Percentiles rank a stretch among this genome's conserved stretches.
Conservation (phyloP, 2,113 vertebrate species). For the Myiopsitta monachus region DNA sequence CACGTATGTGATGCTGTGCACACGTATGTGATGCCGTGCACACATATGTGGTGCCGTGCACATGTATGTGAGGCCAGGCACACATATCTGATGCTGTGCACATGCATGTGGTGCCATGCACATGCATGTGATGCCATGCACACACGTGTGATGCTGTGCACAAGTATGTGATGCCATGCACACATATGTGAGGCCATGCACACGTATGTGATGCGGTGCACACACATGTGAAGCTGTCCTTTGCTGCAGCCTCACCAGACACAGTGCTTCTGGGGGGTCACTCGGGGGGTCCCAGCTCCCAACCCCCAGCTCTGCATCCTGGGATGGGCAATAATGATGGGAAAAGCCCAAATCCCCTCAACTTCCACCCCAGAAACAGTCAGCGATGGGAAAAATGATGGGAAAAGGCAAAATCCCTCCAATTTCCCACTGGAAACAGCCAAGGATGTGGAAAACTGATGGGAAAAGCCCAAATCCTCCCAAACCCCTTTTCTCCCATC, state of each 20-base stretch:
- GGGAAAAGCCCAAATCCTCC: neutral
- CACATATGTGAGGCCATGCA: neutral
- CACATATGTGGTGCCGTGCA: too few relatives aligned
- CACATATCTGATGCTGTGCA: accelerated
- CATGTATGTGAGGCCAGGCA: too few relatives aligned
- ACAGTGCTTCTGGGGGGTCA: too few relatives aligned
- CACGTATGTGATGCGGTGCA: neutral
- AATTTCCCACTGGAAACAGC: too few relatives aligned
- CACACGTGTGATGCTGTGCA: too few relatives aligned
- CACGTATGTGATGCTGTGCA: too few relatives aligned
- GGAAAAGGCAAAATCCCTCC: neutral
- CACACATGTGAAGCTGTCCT: too few relatives aligned
- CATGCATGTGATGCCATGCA: too few relatives aligned
- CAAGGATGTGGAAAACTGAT: neutral
- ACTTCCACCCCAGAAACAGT: neutral
- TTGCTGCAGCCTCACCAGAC: neutral
- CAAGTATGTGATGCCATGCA: neutral
- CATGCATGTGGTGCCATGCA: too few relatives aligned
- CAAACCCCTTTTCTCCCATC: neutral
- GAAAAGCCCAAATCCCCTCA: neutral
- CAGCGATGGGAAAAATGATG: neutral
- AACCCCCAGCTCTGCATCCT: neutral
- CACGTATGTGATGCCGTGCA: too few relatives aligned
- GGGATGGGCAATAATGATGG: neutral
- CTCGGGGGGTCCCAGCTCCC: neutral